Base-by-base conservation (phyloP, 1,140 invertebrate species). In the Papilio glaucus region DNA sequence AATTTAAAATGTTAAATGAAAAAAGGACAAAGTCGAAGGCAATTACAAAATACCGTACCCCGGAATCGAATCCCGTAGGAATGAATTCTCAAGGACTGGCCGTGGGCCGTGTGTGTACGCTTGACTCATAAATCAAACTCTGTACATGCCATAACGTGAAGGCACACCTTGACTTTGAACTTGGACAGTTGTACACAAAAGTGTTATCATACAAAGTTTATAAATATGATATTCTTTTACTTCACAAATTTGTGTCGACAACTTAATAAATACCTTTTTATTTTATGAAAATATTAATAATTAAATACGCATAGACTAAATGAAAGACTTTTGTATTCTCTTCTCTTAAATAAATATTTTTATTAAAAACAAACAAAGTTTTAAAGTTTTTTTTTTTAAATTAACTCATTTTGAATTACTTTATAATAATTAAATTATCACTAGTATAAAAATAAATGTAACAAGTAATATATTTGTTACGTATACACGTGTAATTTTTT, bases 161-260 rank as follows among this genome's bases (percentile, higher is more conserved):
- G 77, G 70, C 83, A 68, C 83, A 75, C 81, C 87, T 86, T 84
- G 80, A 85, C 82, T 85, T 81, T 85, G 85, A 85, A 85, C 79
- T 73, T 79, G 82, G 62, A 83, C 72, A 69, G 62, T 72, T 61
- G 74, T 0, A 74, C 7, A 57, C 70, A 75, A 73, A 82, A 85
- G 72, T 80, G 71, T 37, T 75, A 41, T 26, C 4, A 8, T 1
- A 72, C 15, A 69, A 68, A 38, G 5, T 3, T 21, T 61, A 69
- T 33, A 60, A 69, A 33, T 18, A 53, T 63, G 10, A 8, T 37
- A 38, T 65, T n/a, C n/a, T n/a, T n/a, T n/a, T n/a, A n/a, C n/a
- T n/a, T n/a, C n/a, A n/a, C n/a, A n/a, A n/a, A n/a, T n/a, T n/a
- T n/a, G n/a, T n/a, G n/a, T n/a, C n/a, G n/a, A n/a, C n/a, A n/a